Base-by-base conservation (phyloP, 2,797 vertebrate genomes). In the Phoxinus dragarum region DNA sequence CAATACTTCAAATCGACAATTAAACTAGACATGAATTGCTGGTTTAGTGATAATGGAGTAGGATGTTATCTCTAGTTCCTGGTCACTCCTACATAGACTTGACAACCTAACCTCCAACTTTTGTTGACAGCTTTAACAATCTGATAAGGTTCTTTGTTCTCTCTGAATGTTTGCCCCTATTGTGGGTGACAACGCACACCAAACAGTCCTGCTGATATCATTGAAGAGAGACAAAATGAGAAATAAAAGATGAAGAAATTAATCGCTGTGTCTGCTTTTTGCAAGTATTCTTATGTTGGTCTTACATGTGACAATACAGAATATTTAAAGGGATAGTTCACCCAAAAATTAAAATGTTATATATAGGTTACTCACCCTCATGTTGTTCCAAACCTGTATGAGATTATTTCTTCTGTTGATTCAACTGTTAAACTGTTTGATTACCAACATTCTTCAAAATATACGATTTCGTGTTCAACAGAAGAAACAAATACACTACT, bases 91-190 rank as follows among this genome's bases (percentile, higher is more conserved):
- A 27, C 7, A 40, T 77, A 5, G 52, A 77, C 36, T 40, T 40
- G 56, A 23, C 34, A 59, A 23, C 31, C 47, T 36, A 75, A 74
- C 72, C 47, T 12, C 9, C 17, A 17, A 38, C 49, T 56, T 76
- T 16, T 38, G 21, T 59, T 79, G 49, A 56, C 54, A 49, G 59
- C 66, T 36, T 36, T 56, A 78, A 27, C 27, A 61, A 80, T 75
- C 64, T 61, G 4, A 66, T 80, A 31, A 8, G 8, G 17, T 4
- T 66, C 7, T 38, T 38, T 52, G 17, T 79, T 59, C 42, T 66
- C n/a, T 81, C 44, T 81, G 81, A 88, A 84, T 88, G 84, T 88
- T 86, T 67, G 49, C 67, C 61, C 44, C 1, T 88, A 84, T 84
- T 82, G 42, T 84, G 81, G 75, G 82, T 69, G 21, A 82, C 11